Evolutionary conservation across 2,113 vertebrate species (phyloP), one percentile per base, ranked within the genome.

Genomic region (Chlorodrepanis virens): DNA sequence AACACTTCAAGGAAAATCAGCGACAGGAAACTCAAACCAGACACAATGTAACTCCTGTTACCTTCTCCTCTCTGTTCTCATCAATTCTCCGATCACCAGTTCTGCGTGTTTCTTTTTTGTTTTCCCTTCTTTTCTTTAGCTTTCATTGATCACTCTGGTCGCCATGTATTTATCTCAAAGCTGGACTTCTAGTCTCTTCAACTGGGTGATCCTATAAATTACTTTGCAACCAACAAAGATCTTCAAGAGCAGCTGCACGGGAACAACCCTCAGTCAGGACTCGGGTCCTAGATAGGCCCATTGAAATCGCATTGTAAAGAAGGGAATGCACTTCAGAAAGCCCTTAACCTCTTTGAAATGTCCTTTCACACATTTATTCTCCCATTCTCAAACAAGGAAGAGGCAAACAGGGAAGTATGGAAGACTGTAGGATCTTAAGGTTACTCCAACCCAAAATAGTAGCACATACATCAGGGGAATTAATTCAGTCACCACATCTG

Each of bases 271-370:
- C 21, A 50, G 24, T 8, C 35, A 54, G 31, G 40, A 76, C 12
- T 40, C 5, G 1, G 24, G 56, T 52, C 61, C 61, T 14, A 23
- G 19, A 31, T 0, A 37, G 45, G 24, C 8, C 19, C 13, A 18
- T 3, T 37, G 53, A 0, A 76, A 89, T 33, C 54, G 52, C 56
- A 57, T 14, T 5, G 23, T 59, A 63, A n/a, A 47, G 71, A 87
- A 50, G 3, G 8, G 21, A 67, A 40, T 15, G 49, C 37, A 45
- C 24, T 60, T 80, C 29, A 63, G 45, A 90, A 80, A 80, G 39
- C 27, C 28, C 13, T 1, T 9, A 40, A 31, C 3, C 0, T 5
- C 23, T 52, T 4, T 35, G 31, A 86, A 90, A 93, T 0, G 0
- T 23, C 1, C 0, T 29, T 61, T 50, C 42, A 27, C 63, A 25